Evolutionary conservation across 2,113 vertebrate genomes (phyloP).

Genomic region (Lutjanus erythropterus): DNA sequence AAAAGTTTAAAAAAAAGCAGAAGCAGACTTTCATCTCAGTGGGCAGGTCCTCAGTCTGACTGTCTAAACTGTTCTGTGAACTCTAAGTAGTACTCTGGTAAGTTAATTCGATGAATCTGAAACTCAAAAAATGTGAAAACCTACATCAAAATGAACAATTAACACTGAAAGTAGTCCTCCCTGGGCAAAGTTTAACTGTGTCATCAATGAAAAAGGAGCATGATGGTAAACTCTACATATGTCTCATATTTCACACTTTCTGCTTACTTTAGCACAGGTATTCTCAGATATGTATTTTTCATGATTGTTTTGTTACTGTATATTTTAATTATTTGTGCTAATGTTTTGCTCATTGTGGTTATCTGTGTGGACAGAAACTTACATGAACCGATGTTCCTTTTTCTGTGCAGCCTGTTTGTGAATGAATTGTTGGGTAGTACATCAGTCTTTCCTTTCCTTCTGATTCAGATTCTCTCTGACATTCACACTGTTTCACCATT

Average conservation of each 20-base stretch:
- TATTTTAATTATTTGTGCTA: not conserved
- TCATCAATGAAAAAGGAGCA: no score
- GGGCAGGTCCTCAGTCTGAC: no score
- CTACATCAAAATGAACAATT: no score
- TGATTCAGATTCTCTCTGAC: conserved; percentile 44
- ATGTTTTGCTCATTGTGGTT: conserved; percentile 45
- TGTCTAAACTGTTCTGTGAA: no score
- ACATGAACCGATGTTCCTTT: conserved; percentile 81
- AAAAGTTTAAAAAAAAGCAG: no score
- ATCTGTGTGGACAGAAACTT: conserved; percentile 69
- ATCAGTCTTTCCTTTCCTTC: conserved; percentile 37
- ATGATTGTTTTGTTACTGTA: not conserved
- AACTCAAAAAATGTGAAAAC: no score
- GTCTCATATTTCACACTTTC: not conserved
- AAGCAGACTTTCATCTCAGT: no score
- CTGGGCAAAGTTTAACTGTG: no score
- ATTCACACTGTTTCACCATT: conserved; percentile 20
- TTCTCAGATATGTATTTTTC: not conserved
- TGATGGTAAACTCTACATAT: conserved; percentile 12
- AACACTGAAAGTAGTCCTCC: no score
- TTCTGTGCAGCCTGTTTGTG: conserved; percentile 66
- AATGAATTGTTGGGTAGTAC: conserved; percentile 56
- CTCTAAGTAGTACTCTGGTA: no score
- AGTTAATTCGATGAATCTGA: no score
- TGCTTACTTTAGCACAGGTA: conserved; percentile 10